A percentile compares a stretch with the other conserved stretches of the same genome.
Conservation (phyloP, 2,113 vertebrate species). For the Clarias macrocephalus region DNA sequence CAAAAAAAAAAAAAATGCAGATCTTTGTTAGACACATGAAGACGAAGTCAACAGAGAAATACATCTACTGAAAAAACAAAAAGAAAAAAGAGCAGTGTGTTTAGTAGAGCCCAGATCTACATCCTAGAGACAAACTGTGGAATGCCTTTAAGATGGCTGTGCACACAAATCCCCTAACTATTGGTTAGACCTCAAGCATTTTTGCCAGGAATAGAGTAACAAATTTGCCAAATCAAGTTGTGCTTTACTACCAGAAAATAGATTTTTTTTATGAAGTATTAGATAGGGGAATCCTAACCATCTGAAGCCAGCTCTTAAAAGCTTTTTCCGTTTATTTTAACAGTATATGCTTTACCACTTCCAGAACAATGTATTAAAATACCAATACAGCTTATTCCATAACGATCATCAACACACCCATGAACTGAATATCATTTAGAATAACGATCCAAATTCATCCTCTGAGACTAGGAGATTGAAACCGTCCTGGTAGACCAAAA, state of each 20-base stretch:
- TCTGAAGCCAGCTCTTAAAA: not conserved
- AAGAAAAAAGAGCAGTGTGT: not conserved
- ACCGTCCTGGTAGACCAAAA: not conserved
- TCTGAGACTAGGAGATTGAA: not conserved
- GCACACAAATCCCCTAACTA: not conserved
- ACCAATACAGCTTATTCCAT: not conserved
- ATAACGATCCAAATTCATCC: not conserved
- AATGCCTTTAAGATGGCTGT: not conserved
- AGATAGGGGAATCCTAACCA: not conserved
- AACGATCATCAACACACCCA: not conserved
- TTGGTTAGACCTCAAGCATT: not conserved
- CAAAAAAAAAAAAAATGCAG: not conserved
- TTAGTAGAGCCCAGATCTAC: not conserved
- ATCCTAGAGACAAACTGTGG: not conserved
- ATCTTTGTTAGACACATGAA: not conserved
- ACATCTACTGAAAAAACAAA: not conserved
- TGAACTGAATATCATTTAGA: not conserved
- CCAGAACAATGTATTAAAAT: not conserved
- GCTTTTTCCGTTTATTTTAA: not conserved
- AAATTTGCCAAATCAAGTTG: not conserved
- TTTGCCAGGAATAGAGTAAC: not conserved
- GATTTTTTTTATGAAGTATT: not conserved
- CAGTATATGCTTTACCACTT: not conserved
- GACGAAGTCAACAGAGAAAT: not conserved
- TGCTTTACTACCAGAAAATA: not conserved